Base-by-base conservation (phyloP, 2,113 vertebrate species). In the Antigone vipio region DNA sequence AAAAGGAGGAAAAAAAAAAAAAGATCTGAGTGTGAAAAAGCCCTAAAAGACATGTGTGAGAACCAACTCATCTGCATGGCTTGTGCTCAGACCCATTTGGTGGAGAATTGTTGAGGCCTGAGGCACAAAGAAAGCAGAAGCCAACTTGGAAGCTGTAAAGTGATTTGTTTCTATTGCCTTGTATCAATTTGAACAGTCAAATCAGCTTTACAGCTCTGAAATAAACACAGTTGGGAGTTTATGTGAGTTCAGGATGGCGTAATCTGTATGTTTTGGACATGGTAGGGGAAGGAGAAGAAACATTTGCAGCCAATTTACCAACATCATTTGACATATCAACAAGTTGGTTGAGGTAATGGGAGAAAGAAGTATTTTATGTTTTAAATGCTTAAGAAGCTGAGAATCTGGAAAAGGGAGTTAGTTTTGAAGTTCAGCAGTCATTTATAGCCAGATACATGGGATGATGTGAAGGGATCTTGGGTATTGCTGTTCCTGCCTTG, bases 141-240 rank as follows among this genome's bases (percentile, higher is more conserved):
- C 91, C 80, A 95, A 93, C 78, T 71, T 95, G 91, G 77, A 96
- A 94, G 73, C 88, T 95, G 88, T 89, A 62, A 83, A 95, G 74
- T 49, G 52, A 95, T 96, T 97, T 97, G 92, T 94, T 96, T 96
- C 74, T 64, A 44, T 95, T 85, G 49, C 20, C 49, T 86, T 92
- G 45, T 95, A 92, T 85, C 73, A 91, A 58, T 82, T 94, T 93
- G 84, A 89, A 81, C 83, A 95, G 68, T 44, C 68, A 92, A 84
- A 69, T 75, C 73, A 91, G 71, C 75, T 96, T 95, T 95, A 87
- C 50, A 89, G 83, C 85, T 76, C 85, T 78, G 55, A 75, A 90
- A 78, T 96, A 94, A 96, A 96, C 95, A 91, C 63, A 82, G 49
- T 78, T 72, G 45, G 74, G 87, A 73, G 79, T 95, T 88, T 93